phyloP scores from a whole-genome alignment of 1,140 invertebrate genomes.

The Lordiphosa collinella region DNA sequence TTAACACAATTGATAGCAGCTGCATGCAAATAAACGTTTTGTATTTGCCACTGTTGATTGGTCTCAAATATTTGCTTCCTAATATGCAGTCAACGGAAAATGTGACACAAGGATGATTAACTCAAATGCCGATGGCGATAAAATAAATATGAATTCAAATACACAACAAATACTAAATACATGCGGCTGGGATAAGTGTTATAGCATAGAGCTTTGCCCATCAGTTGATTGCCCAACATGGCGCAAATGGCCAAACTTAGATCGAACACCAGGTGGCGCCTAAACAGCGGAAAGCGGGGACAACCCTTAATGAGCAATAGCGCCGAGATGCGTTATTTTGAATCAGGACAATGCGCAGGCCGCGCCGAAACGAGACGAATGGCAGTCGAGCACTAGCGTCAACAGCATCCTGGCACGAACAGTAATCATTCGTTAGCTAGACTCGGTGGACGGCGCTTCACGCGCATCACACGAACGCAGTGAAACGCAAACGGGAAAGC shows the following conservation, averaged over 20 bases:
- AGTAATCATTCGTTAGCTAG: slow-evolving; percentile 49
- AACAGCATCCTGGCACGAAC: slow-evolving; percentile 13
- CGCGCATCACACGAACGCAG: slow-evolving; percentile 10
- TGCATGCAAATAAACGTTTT: neutral
- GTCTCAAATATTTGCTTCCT: slow-evolving; percentile 1
- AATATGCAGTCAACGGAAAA: neutral
- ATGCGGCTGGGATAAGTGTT: neutral
- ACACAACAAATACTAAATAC: neutral
- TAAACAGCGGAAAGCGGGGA: neutral
- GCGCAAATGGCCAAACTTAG: neutral
- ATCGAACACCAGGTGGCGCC: slow-evolving; percentile 9
- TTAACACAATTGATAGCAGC: neutral
- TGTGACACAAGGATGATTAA: neutral
- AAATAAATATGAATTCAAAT: neutral
- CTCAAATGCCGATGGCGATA: neutral
- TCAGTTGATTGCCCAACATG: too few relatives aligned
- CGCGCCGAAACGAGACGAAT: neutral
- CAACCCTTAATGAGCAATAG: neutral
- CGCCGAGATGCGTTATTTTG: neutral
- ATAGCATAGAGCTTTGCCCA: neutral
- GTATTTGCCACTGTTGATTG: slow-evolving; percentile 3
- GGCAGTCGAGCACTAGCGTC: neutral
- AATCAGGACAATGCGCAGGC: slow-evolving; percentile 1
- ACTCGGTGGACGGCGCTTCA: slow-evolving; percentile 24
- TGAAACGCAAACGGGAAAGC: neutral